Base-by-base conservation (phyloP, 2,888 invertebrate genomes). In the Rhogogaster chlorosoma region DNA sequence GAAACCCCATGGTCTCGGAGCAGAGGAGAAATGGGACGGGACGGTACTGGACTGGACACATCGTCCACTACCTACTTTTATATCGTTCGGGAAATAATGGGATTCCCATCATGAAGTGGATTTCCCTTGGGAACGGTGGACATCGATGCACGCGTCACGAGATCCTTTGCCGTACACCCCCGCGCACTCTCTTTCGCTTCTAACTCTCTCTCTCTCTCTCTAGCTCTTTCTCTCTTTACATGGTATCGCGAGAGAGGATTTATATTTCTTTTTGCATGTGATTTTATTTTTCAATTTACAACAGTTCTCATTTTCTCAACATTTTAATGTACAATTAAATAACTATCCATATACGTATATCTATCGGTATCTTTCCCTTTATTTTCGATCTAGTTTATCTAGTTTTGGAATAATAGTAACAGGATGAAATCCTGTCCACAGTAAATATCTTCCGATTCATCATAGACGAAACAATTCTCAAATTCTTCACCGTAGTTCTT, bases 51-150 rank as follows among this genome's bases (percentile, higher is more conserved):
- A 83, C 83, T 83, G 83, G 83, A 83, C 83, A 67, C 83, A 83
- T 67, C 83, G 83, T 70, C 49, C 64, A 49, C 92, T 93, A 93
- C 93, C 93, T 93, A 93, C 88, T 88, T 89, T 88, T 89, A 89
- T 89, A 89, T 89, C 87, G 88, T 86, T 88, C 87, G 84, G 88
- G 88, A 89, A 89, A 93, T 93, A 93, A 93, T 93, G 93, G 93
- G 93, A 93, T 93, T 93, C 93, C 93, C 93, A 93, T 93, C 93
- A 93, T 93, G 85, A 85, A 88, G 88, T 87, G 90, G 86, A 93
- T 93, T 93, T 93, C 93, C 93, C 93, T 89, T 85, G 93, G 92
- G 93, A 92, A 88, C 90, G 89, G 90, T 91, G 93, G 92, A 92
- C 93, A 93, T 93, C 91, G 90, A 91, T 92, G 91, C 90, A 92